These are phyloP conservation scores for Agapetus fuscipes DNA, from an alignment of 2,888 invertebrate species.

Conservation along the genomic window DNA sequence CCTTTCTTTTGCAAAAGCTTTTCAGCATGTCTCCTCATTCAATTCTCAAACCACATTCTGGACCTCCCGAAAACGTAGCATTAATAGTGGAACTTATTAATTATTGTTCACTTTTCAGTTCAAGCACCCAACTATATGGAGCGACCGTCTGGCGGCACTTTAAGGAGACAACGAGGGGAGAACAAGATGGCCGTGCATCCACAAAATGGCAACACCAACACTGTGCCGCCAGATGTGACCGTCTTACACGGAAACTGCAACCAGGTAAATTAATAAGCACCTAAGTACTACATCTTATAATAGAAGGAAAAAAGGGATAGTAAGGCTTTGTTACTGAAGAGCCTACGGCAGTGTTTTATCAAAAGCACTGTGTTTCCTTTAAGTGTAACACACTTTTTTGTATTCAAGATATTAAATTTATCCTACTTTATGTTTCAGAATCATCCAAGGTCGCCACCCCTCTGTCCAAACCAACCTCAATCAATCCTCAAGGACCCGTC, in stretches of 20 bases:
- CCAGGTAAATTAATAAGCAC: conserved; percentile 34
- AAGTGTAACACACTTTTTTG: background rate
- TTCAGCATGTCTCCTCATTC: no score
- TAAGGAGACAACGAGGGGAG: conserved; percentile 36
- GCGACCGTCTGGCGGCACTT: conserved; percentile 38
- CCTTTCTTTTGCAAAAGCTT: no score
- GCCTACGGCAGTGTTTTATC: no score
- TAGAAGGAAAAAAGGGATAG: no score
- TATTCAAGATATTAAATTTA: background rate
- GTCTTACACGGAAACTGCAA: conserved; percentile 41
- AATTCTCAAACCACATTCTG: no score
- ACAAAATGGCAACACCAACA: conserved; percentile 22
- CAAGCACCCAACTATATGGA: conserved; percentile 26
- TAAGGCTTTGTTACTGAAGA: no score
- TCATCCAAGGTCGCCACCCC: conserved; percentile 34
- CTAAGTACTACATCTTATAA: no score
- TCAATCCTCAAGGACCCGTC: conserved; percentile 55
- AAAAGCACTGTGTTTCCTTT: background rate
- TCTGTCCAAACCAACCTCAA: conserved; percentile 42
- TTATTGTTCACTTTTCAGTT: conserved; percentile 14
- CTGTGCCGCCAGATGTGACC: conserved; percentile 43
- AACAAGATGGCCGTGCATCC: conserved; percentile 36
- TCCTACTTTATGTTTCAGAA: conserved; percentile 24
- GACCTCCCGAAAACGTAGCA: no score
- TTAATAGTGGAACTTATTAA: no score